A percentile compares a stretch with the other conserved stretches of the same genome.
Conservation (phyloP, 1,140 invertebrate species). For the Drosophila micromelanica region DNA sequence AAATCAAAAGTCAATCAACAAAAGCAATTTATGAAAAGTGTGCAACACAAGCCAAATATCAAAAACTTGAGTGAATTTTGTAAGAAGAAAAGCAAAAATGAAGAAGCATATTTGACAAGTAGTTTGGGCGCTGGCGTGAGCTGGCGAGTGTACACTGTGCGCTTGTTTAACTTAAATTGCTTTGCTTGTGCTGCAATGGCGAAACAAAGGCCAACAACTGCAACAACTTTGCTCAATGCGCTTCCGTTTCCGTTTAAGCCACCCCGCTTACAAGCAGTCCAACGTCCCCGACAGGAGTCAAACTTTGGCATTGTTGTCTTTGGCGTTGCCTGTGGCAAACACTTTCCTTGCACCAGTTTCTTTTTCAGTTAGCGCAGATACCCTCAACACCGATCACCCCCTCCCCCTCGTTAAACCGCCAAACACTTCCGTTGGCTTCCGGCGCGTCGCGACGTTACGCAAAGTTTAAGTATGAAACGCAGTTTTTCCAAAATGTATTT, state of each 20-base stretch:
- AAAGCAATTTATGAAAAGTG: constrained; percentile 70
- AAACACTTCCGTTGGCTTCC: constrained; percentile 68
- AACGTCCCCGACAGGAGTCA: constrained; percentile 34
- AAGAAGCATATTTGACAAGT: constrained; percentile 70
- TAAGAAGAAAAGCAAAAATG: constrained; percentile 44
- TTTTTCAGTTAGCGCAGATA: constrained; percentile 19
- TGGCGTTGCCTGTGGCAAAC: constrained; percentile 75
- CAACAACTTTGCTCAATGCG: constrained; percentile 81
- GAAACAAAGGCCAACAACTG: constrained; percentile 78
- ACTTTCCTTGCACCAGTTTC: constrained; percentile 59
- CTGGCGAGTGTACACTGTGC: constrained; percentile 41
- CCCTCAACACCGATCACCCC: neutral
- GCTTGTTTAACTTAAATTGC: constrained; percentile 82
- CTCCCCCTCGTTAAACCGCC: constrained; percentile 51
- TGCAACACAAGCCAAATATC: constrained; percentile 50
- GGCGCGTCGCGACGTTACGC: constrained; percentile 21
- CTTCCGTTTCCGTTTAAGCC: constrained; percentile 73
- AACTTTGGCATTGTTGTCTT: constrained; percentile 80
- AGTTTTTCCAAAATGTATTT: constrained; percentile 64
- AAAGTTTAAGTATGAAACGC: constrained; percentile 67
- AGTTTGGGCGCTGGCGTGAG: neutral
- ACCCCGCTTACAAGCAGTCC: neutral
- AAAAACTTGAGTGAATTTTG: constrained; percentile 38
- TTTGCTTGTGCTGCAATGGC: constrained; percentile 63
- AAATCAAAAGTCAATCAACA: constrained; percentile 72